These are phyloP conservation scores for Mesorhabditis belari DNA, from an alignment of 2,888 invertebrate genomes.

Conservation along the genomic window DNA sequence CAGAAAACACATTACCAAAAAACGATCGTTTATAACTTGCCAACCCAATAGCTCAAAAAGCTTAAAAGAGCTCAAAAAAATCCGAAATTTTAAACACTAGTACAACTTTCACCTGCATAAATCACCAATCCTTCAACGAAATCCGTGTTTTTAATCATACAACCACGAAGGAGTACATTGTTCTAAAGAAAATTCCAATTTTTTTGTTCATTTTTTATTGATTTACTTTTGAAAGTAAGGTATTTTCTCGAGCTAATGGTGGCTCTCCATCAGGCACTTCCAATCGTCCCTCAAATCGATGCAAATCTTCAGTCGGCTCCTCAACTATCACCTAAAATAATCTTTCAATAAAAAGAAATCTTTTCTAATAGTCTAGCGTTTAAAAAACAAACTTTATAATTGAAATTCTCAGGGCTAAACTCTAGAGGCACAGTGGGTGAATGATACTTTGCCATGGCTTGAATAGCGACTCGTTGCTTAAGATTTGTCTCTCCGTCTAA, in stretches of 20 bases:
- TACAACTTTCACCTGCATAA: constrained; percentile 70
- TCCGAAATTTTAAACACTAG: no score
- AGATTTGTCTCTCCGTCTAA: constrained; percentile 91
- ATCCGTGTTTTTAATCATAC: constrained; percentile 89
- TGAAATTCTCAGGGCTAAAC: constrained; percentile 27
- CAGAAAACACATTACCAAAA: no score
- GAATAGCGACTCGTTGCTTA: constrained; percentile 75
- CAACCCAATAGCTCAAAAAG: no score
- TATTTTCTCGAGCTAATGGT: constrained; percentile 63
- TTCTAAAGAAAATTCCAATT: constrained; percentile 59
- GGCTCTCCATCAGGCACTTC: constrained; percentile 53
- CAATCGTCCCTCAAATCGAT: constrained; percentile 76
- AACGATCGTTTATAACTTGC: no score
- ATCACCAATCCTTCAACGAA: constrained; percentile 91
- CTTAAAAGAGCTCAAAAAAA: no score
- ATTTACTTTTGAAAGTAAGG: constrained; percentile 53
- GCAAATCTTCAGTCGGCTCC: constrained; percentile 87
- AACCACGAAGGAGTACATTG: constrained; percentile 83
- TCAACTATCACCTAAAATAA: constrained; percentile 80
- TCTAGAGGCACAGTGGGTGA: constrained; percentile 22
- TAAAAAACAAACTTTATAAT: constrained; percentile 17
- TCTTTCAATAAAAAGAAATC: not conserved
- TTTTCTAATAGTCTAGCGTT: not conserved
- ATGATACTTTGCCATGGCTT: constrained; percentile 63
- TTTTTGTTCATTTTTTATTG: constrained; percentile 71